Percentiles rank a stretch among this genome's conserved stretches.
Conservation (phyloP, 2,113 vertebrate genomes). For the Dasyurus viverrinus region DNA sequence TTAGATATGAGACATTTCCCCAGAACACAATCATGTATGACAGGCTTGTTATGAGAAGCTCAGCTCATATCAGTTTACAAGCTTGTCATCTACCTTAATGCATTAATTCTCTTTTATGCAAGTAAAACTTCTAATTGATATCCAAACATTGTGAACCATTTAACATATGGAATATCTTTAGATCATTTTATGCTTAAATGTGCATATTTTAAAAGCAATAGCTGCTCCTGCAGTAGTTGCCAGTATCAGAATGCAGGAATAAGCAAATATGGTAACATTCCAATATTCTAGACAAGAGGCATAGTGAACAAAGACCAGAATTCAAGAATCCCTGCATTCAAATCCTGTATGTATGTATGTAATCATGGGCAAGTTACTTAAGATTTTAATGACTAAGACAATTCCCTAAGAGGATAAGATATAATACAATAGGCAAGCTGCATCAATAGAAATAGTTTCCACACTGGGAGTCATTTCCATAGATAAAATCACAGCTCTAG, state of each 20-base stretch:
- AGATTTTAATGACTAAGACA: neutral
- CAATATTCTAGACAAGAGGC: neutral
- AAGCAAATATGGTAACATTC: neutral
- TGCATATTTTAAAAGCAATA: conserved; percentile 71
- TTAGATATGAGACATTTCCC: conserved; percentile 72
- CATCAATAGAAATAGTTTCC: neutral
- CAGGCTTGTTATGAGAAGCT: conserved; percentile 79
- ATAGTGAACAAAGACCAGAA: neutral
- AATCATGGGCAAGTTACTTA: neutral
- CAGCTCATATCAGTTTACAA: conserved; percentile 79
- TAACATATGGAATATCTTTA: conserved; percentile 79
- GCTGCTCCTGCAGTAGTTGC: conserved; percentile 45
- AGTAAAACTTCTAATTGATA: conserved; percentile 77
- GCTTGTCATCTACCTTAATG: conserved; percentile 78
- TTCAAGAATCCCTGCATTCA: neutral
- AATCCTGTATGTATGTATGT: neutral
- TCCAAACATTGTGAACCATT: conserved; percentile 64
- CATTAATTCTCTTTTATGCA: conserved; percentile 80
- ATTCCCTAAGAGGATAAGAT: neutral
- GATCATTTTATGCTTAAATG: conserved; percentile 63
- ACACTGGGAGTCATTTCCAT: neutral
- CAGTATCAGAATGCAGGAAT: conserved; percentile 62
- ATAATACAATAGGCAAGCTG: neutral
- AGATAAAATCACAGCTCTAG: neutral
- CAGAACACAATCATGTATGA: conserved; percentile 79